Evolutionary conservation across 2,888 invertebrate genomes (phyloP).

Genomic region (Teinopalpus imperialis): DNA sequence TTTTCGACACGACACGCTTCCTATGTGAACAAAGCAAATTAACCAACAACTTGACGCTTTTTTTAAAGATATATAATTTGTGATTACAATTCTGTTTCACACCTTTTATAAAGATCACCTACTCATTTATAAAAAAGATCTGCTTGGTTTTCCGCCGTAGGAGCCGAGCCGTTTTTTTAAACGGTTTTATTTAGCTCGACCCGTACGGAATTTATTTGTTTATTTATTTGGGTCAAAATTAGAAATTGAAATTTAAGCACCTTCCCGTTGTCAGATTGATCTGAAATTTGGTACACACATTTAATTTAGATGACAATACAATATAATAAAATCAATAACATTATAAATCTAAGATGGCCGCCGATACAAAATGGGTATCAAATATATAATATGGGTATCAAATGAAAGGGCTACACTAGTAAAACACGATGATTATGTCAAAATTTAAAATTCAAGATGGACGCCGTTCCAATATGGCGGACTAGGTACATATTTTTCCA

Average conservation of each 20-base stretch:
- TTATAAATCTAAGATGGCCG: background rate
- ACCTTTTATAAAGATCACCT: too few relatives aligned
- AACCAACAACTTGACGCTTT: too few relatives aligned
- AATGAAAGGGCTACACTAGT: too few relatives aligned
- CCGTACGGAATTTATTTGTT: background rate
- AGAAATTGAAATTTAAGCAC: background rate
- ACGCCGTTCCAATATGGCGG: slow-evolving; percentile 4
- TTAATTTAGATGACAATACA: background rate
- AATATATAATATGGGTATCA: too few relatives aligned
- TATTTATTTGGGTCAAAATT: background rate
- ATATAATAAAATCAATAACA: too few relatives aligned
- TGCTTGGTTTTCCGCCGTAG: too few relatives aligned
- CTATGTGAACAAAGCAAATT: too few relatives aligned
- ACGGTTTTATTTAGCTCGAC: background rate
- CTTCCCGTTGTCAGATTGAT: background rate
- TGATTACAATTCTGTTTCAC: too few relatives aligned
- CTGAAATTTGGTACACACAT: background rate
- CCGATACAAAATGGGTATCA: slow-evolving; percentile 7
- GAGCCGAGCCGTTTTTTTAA: too few relatives aligned
- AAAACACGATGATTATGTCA: background rate
- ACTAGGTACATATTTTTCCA: slow-evolving; percentile 7
- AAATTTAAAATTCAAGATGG: background rate
- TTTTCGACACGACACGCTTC: too few relatives aligned
- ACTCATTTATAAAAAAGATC: too few relatives aligned
- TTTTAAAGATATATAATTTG: too few relatives aligned